Evolutionary conservation across 2,113 vertebrate genomes (phyloP), one percentile per base, ranked within the genome.

Genomic region (Ageneiosus marmoratus): DNA sequence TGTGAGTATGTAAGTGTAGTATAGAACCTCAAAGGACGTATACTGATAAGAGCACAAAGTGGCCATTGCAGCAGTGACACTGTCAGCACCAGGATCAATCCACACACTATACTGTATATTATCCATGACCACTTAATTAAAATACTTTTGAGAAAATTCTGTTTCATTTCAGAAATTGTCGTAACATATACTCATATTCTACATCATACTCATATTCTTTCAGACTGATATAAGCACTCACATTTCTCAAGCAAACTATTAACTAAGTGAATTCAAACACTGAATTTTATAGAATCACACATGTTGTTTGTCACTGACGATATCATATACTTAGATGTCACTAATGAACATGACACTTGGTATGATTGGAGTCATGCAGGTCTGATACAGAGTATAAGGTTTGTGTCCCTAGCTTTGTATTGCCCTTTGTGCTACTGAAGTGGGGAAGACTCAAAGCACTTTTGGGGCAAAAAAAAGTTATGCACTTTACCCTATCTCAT

Each of bases 1-100:
- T 41, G 27, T 69, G 20, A 37, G 32, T 70, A 53, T 46, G 80
- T 81, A 69, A 74, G 55, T 82, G 51, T 27, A 6, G 79, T 70
- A n/a, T 48, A 62, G 41, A 75, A 75, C 56, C 46, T 75, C 44
- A 63, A 72, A 29, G 55, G 69, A 74, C 20, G 10, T 63, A 37
- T 73, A 34, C 70, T 72, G 82, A 83, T 83, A 79, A 83, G 63
- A 78, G 82, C 51, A 50, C 73, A 13, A 7, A 55, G 58, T 20
- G 51, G 29, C 48, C 62, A 55, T 53, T 83, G 82, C 16, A 83
- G 27, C 24, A 79, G 34, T 55, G n/a, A 60, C 53, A 11, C 65
- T 83, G 60, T 77, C 62, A 46, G 73, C 74, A 77, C 81, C 50
- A 50, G 70, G 70, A 29, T 82, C 46, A 82, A 34, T 76, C 29